Evolutionary conservation across 2,888 invertebrate species (phyloP), one percentile per base, ranked within the genome.

Genomic region (Argyresthia goedartella): DNA sequence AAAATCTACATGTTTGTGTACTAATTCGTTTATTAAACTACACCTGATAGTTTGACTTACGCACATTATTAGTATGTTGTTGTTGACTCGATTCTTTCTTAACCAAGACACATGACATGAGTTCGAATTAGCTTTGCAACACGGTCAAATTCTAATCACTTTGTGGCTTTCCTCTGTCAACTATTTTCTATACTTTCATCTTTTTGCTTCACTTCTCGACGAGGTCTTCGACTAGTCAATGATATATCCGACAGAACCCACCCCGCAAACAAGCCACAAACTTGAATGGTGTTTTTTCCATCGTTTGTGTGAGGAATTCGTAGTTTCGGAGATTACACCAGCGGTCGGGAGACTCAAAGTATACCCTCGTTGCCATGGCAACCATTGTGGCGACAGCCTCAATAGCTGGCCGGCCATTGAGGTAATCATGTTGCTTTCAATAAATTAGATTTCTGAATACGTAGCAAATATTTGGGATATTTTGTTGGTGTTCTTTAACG

Each of bases 251-350:
- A 39, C 39, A n/a, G 39, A 39, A 35, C 36, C 14, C 10, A 14
- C 35, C n/a, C 10, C 8, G 33, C 57, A 59, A 54, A 56, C 54
- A 57, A 52, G 52, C 10, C 35, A 49, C 49, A 16, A 0, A 9
- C 39, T 47, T 33, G 47, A 11, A 11, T 35, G 6, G 10, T 39
- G 8, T 73, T 76, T 76, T 73, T 73, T 72, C 63, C 67, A 15
- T 35, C 25, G 44, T 51, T 69, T 76, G 66, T 81, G 82, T 84
- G 82, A 82, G 82, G 82, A 82, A 84, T 84, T 80, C 69, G 63
- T 62, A 67, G 76, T 74, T 66, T 59, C 50, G 68, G 72, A 77
- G 82, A 82, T 84, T 82, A 82, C 61, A 60, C 15, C 15, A 16
- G 15, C 57, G 59, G 59, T 60, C 61, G 57, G 62, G 61, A 25